Evolutionary conservation across 2,888 invertebrate genomes (phyloP).

Genomic region (Ectropis crepuscularia): DNA sequence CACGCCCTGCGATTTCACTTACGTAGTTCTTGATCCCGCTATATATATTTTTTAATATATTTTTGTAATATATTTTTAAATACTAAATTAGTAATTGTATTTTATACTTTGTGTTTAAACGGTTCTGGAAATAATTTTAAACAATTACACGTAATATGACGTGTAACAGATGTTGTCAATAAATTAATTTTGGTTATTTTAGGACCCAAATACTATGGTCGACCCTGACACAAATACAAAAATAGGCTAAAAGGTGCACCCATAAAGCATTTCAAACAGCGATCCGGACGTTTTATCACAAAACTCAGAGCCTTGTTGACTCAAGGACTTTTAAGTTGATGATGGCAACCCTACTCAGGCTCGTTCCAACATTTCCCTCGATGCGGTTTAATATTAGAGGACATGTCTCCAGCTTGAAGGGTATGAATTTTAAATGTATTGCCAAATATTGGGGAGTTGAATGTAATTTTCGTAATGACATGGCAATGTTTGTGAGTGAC

Average conservation of each 20-base stretch:
- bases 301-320: slow-evolving; percentile 14
- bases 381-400: slow-evolving; percentile 40
- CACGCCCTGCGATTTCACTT: too few species aligned
- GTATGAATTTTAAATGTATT: slow-evolving; percentile 40
- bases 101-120: too few species aligned
- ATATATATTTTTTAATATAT: too few species aligned
- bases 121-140: too few species aligned
- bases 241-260: slow-evolving; percentile 11
- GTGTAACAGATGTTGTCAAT: background rate
- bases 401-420: slow-evolving; percentile 27
- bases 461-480: slow-evolving; percentile 37
- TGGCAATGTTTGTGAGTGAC: slow-evolving; percentile 23
- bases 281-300: slow-evolving; percentile 13
- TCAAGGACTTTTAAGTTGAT: slow-evolving; percentile 18
- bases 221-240: slow-evolving; percentile 7
- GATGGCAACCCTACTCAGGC: slow-evolving; percentile 31
- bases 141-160: too few species aligned
- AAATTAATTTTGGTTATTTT: background rate
- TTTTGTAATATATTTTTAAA: too few species aligned
- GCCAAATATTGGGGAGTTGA: slow-evolving; percentile 30
- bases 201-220: background rate
- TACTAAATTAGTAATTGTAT: too few species aligned
- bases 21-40: too few species aligned
- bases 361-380: slow-evolving; percentile 32
- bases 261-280: slow-evolving; percentile 1